Evolutionary conservation across 2,113 vertebrate species (phyloP), one percentile per base, ranked within the genome.

Genomic region (Mesocricetus auratus): DNA sequence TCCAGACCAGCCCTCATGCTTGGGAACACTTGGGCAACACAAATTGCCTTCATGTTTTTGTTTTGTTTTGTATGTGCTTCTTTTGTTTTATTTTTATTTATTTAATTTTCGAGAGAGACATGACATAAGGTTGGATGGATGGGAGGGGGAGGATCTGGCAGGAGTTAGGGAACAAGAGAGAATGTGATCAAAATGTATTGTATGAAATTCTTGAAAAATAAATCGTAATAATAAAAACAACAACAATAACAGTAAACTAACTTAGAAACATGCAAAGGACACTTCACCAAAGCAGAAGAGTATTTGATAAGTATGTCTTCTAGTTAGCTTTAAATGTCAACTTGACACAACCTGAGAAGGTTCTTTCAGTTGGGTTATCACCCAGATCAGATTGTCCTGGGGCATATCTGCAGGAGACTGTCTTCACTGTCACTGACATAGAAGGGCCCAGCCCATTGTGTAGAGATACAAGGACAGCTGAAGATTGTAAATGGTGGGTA

Each of bases 221-320:
- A 62, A 62, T 29, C 12, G 9, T 56, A 62, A 39, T 58, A 39
- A 82, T 83, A 83, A 42, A 82, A 39, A 82, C 58, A 39, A 24
- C 6, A 16, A 26, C 6, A 12, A 42, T 39, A 26, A 15, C 79
- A 82, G 79, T 39, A 82, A 6, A 42, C 1, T 36, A 69, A 58
- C 3, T 9, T 75, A 81, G 24, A 53, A 62, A 86, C n/a, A 50
- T 19, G 13, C 0, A 3, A 74, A 62, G 58, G 8, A 22, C 19
- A 13, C 50, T 74, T 90, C 39, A 56, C 21, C 29, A 75, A 29
- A 77, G 88, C n/a, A 36, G 7, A 42, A 3, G 26, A 6, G 19
- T 2, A 5, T 4, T 21, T 33, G 17, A n/a, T 2, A 56, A 47
- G 39, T 15, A 3, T 10, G 17, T 47, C 1, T 21, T 47, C 39